Evolutionary conservation across 1,140 invertebrate species (phyloP), one percentile per base, ranked within the genome.

Genomic region (Neomicropteryx cornuta): DNA sequence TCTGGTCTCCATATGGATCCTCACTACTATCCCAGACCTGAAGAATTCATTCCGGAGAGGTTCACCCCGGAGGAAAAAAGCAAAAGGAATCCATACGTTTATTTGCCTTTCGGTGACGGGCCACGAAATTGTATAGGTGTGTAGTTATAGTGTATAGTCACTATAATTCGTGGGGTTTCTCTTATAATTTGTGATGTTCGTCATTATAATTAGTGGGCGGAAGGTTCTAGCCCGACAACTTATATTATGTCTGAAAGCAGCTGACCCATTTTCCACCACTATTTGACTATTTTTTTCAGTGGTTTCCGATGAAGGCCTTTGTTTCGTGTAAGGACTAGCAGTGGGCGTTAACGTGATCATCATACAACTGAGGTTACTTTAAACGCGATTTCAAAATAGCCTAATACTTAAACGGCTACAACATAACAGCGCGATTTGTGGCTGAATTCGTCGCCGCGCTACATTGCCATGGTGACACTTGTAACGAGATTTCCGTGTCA

Each of bases 81-180:
- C 20, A 49, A 55, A 5, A 56, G 75, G 41, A 66, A 65, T 27
- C 66, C 55, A 0, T 72, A 73, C 50, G 33, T 66, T 2, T 84
- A 71, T 52, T 51, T 86, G 23, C 74, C 81, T 4, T 87, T 87
- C 51, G 81, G 81, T 1, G 73, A 74, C 24, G 81, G 82, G 3
- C 73, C 75, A 0, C 70, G 81, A 27, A 81, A 79, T 57, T 84
- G 81, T 53, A 81, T 83, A 43, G 83, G 80, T 75, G 65, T 55
- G 51, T 43, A 62, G 5, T 68, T 72, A 18, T 14, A 32, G 10
- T 16, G 5, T 10, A n/a, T 16, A 32, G 6, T n/a, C 8, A n/a
- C n/a, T 27, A 27, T 8, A 27, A 8, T 27, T n/a, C 8, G 24
- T n/a, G 8, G 24, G 24, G 24, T 8, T 27, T 27, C 24, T 27